Conservation (phyloP, 2,113 vertebrate species). For the Paedocypris sp. region DNA sequence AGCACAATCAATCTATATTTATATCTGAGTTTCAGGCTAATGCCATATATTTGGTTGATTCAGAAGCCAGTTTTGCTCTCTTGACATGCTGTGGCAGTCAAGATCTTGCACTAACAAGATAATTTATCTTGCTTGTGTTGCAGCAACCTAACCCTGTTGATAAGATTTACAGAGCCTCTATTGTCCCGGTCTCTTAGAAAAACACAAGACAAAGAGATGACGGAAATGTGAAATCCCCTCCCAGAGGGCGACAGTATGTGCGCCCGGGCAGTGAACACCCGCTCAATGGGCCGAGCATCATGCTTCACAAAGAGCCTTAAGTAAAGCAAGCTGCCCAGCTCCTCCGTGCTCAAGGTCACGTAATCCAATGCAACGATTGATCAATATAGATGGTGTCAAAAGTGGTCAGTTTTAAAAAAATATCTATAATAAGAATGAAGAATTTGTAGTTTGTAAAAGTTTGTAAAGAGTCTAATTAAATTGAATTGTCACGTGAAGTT, state of each 20-base stretch:
- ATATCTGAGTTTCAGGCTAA: too few species aligned
- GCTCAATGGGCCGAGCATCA: slow-evolving; percentile 19
- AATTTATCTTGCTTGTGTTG: slow-evolving; percentile 31
- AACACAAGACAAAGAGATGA: slow-evolving; percentile 61
- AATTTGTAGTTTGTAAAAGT: too few species aligned
- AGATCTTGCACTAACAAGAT: slow-evolving; percentile 6
- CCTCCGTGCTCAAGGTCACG: slow-evolving; percentile 32
- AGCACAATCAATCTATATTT: too few species aligned
- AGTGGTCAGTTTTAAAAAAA: not conserved
- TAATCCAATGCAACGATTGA: slow-evolving; percentile 30
- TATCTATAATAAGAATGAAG: not conserved
- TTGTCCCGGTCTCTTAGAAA: slow-evolving; percentile 53
- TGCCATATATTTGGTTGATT: not conserved
- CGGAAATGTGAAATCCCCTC: slow-evolving; percentile 36
- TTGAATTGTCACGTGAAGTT: too few species aligned
- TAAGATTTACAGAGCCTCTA: slow-evolving; percentile 55
- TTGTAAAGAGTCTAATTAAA: too few species aligned
- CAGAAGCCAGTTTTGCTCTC: not conserved
- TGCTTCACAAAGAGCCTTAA: slow-evolving; percentile 38
- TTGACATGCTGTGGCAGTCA: not conserved
- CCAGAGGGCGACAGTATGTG: slow-evolving; percentile 32
- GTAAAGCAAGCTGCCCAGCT: slow-evolving; percentile 19
- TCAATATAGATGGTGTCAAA: slow-evolving; percentile 4
- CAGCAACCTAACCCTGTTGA: slow-evolving; percentile 48
- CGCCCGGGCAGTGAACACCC: slow-evolving; percentile 2